Base-by-base conservation (phyloP, 2,888 invertebrate species). In the Aproaerema taeniolella region DNA sequence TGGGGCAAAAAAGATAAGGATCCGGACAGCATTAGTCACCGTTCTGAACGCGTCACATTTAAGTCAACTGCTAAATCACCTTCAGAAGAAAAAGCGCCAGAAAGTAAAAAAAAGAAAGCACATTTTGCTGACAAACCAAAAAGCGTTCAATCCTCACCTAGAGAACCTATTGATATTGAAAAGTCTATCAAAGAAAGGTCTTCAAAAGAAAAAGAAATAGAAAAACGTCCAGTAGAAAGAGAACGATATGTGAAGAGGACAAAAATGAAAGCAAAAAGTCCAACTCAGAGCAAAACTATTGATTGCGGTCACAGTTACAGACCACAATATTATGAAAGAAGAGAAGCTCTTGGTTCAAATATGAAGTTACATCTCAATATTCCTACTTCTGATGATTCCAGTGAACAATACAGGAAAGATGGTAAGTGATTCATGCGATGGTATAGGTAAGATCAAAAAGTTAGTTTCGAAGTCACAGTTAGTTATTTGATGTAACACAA, bases 331-430 rank as follows among this genome's bases (percentile, higher is more conserved):
- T 76, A 81, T 20, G 74, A 87, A n/a, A 75, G 88, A 64, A 80
- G 89, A 38, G 89, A 89, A 51, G 68, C 74, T 55, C 58, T 76
- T 46, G 75, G 80, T 16, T 85, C 89, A 31, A 83, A 81, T 44
- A 76, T 83, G 53, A 89, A 89, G 54, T 76, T 90, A 31, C 79
- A 86, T 45, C 67, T 86, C 1, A 89, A 89, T 49, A 88, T 88
- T 47, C 88, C 88, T 10, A 90, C 89, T 11, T 90, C 89, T 20
- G 90, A 90, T 57, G 89, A 90, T 58, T 90, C 90, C 4, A 90
- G 90, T 65, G 87, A 87, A 54, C 87, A 87, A 52, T 87, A 86
- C 48, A 71, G 80, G 43, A 82, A 82, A 67, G 81, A 86, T 53
- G 81, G 86, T 82, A 59, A 44, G 35, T 32, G n/a, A 25, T 26